Evolutionary conservation across 2,113 vertebrate genomes (phyloP).

Genomic region (Alces alces): DNA sequence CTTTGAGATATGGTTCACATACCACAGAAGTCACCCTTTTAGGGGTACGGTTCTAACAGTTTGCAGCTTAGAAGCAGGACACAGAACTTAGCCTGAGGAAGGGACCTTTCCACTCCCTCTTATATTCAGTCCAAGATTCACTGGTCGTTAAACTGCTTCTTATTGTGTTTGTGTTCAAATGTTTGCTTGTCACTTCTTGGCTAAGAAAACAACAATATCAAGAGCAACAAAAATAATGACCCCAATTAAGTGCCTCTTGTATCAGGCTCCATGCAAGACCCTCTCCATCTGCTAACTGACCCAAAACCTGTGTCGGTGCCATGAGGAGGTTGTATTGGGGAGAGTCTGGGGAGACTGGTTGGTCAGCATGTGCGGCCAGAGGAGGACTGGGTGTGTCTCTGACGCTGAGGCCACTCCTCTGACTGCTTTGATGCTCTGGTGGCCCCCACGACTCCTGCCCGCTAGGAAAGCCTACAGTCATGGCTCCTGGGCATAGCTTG

Average conservation of each 20-base stretch:
- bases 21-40: conserved; percentile 78
- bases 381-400: accelerated
- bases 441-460: background rate
- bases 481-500: accelerated
- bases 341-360: background rate
- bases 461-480: background rate
- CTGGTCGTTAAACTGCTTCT: background rate
- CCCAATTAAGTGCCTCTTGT: background rate
- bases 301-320: background rate
- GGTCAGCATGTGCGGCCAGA: background rate
- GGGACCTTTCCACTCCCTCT: conserved; percentile 60
- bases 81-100: conserved; percentile 78
- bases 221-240: background rate
- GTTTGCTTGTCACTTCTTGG: background rate
- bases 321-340: background rate
- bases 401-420: background rate
- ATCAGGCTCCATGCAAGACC: background rate
- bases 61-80: conserved; percentile 84
- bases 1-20: conserved; percentile 66
- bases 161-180: background rate
- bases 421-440: background rate
- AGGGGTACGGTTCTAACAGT: conserved; percentile 77
- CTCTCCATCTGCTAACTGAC: background rate
- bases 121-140: background rate
- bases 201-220: background rate